Evolutionary conservation across 37 sponge, comb jelly and placozoan species (phyloP), one percentile per base, ranked within the genome.

Genomic region (Theonella swinhoei): DNA sequence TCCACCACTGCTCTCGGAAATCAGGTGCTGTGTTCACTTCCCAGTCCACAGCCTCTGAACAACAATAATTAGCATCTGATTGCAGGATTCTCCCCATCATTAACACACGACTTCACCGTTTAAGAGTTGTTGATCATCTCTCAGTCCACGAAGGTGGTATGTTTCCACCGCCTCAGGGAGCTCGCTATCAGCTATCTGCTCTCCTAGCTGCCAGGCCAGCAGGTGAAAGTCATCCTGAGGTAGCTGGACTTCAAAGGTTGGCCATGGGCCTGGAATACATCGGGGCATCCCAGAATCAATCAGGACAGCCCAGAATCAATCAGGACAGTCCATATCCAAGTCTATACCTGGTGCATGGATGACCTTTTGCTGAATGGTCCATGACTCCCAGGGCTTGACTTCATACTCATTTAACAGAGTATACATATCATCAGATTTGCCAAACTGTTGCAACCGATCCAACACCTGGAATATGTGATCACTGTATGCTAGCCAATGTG

Each of bases 191-290:
- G 70, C 39, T 22, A 95, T 29, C 41, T 63, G 61, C 40, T 59
- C 58, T 34, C 95, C 95, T 34, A 95, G 83, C 70, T 82, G 81
- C 96, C 96, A 95, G 14, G 93, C 90, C 40, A 95, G 72, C 42
- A 95, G 71, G 73, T 95, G 83, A 77, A 83, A 95, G 87, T 95
- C 96, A 78, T 95, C 96, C 71, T 95, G 96, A 39, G 96, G 93
- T 26, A 89, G 82, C 64, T 95, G 96, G 39, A 95, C 88, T 72
- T 95, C 96, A 85, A 95, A 95, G 14, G 96, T 95, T 3, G 80
- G 72, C 96, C 96, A 95, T 9, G 96, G 96, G 5, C 96, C 88
- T 83, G 26, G n/a, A n/a, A n/a, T n/a, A n/a, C n/a, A n/a, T n/a
- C n/a, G n/a, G n/a, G n/a, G n/a, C n/a, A n/a, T n/a, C n/a, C n/a